A percentile compares a stretch with the other conserved stretches of the same genome.
phyloP scores from a whole-genome alignment of 1,140 invertebrate genomes.

The Drosophila ficusphila region DNA sequence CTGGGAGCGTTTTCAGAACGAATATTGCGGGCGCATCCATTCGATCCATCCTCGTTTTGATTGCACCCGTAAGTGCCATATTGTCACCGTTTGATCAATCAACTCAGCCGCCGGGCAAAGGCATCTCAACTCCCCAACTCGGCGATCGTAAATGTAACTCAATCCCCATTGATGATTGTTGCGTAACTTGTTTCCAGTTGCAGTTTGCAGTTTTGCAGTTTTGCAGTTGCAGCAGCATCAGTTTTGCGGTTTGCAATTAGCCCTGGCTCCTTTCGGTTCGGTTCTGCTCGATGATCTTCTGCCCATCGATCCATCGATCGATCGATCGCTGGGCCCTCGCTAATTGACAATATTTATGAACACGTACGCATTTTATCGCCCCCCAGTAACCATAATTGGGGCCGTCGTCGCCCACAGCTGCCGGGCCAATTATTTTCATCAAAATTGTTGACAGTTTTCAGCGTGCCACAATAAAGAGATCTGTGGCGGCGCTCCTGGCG shows the following conservation, averaged over 20 bases:
- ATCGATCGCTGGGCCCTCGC: conserved; percentile 49
- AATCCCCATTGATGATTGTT: conserved; percentile 76
- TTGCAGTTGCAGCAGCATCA: conserved; percentile 24
- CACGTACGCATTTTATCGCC: conserved; percentile 82
- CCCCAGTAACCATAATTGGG: conserved; percentile 64
- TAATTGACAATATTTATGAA: conserved; percentile 84
- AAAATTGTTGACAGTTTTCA: conserved; percentile 78
- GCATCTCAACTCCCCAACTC: conserved; percentile 5
- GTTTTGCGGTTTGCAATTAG: conserved; percentile 60
- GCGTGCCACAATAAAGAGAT: conserved; percentile 67
- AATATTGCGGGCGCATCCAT: conserved; percentile 15
- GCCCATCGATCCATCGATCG: conserved; percentile 49
- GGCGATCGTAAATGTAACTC: conserved; percentile 78
- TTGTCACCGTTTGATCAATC: conserved; percentile 82
- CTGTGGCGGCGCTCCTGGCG: conserved; percentile 14
- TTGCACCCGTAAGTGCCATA: conserved; percentile 81
- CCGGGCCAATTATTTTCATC: conserved; percentile 80
- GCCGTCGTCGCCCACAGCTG: conserved; percentile 52
- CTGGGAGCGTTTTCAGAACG: not conserved
- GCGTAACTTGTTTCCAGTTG: conserved; percentile 72
- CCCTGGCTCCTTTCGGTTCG: conserved; percentile 34
- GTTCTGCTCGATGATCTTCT: conserved; percentile 20
- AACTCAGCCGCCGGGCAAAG: conserved; percentile 57
- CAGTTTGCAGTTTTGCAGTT: not conserved
- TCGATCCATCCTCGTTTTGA: conserved; percentile 48